Evolutionary conservation across 2,888 invertebrate species (phyloP), one percentile per base, ranked within the genome.

Genomic region (Erynnis tages): DNA sequence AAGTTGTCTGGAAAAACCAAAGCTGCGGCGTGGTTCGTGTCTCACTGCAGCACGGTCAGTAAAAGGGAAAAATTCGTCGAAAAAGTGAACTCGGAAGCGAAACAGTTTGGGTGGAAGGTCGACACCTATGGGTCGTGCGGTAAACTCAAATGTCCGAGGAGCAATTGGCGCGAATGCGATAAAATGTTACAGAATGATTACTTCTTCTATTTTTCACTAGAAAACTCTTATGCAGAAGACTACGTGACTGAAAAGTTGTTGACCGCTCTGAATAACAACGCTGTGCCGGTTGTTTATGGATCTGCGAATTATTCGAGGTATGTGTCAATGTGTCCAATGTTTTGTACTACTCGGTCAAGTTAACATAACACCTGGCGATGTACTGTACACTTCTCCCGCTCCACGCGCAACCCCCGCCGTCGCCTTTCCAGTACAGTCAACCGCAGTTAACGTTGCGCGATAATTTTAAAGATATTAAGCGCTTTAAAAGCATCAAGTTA

Each of bases 271-370:
- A 89, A 91, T 60, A 90, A 92, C 67, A 82, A 91, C 65, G 86
- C 93, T 1, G 83, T 94, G 8, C 94, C 94, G 0, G 88, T 94
- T 3, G 93, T 93, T 2, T 93, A 91, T 78, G 93, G 94, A 1
- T 92, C 92, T 34, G 91, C 91, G 43, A 91, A 94, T 74, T 94
- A 94, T 72, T 76, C 73, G 25, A 82, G 82, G 86, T 80, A 38
- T 21, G n/a, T n/a, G n/a, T n/a, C n/a, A n/a, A n/a, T n/a, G n/a
- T n/a, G n/a, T n/a, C n/a, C n/a, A n/a, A n/a, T n/a, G n/a, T n/a
- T n/a, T n/a, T n/a, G n/a, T n/a, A n/a, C n/a, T n/a, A n/a, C n/a
- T n/a, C n/a, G n/a, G n/a, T n/a, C n/a, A n/a, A n/a, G n/a, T n/a
- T n/a, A n/a, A n/a, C n/a, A n/a, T n/a, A n/a, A n/a, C n/a, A n/a